A percentile compares a stretch with the other conserved stretches of the same genome.
phyloP scores from a whole-genome alignment of 2,888 invertebrate species.

The Itoplectis maculator region DNA sequence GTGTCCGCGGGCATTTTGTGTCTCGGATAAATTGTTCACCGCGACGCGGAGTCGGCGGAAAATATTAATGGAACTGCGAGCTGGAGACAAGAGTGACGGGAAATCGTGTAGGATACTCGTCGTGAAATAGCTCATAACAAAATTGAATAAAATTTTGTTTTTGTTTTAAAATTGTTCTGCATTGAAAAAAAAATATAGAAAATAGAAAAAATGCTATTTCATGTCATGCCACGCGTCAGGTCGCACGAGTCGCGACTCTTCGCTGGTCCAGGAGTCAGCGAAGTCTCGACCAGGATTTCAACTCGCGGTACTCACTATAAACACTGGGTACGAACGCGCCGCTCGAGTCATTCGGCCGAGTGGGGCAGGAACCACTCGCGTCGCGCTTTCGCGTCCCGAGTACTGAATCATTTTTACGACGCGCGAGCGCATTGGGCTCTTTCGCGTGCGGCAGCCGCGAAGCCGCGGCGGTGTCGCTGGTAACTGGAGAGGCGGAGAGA shows the following conservation, averaged over 20 bases:
- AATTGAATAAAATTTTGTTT: no score
- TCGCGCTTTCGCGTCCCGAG: constrained; percentile 47
- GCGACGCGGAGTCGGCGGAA: not conserved
- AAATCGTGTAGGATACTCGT: not conserved
- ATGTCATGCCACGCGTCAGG: no score
- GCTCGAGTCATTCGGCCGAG: not conserved
- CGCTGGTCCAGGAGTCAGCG: constrained; percentile 43
- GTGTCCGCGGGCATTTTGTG: constrained; percentile 10
- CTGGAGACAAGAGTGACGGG: not conserved
- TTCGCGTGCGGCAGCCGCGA: constrained; percentile 30
- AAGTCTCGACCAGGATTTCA: no score
- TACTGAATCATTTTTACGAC: constrained; percentile 76
- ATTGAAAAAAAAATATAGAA: not conserved
- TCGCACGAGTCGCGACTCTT: constrained; percentile 59
- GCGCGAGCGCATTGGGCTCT: constrained; percentile 55
- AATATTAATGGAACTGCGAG: constrained; percentile 14
- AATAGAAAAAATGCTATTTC: no score
- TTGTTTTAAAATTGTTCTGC: no score
- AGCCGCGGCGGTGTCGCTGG: constrained; percentile 38
- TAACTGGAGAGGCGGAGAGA: constrained; percentile 66
- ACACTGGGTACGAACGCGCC: no score
- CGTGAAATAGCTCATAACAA: no score
- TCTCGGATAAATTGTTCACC: constrained; percentile 45
- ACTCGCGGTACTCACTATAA: not conserved
- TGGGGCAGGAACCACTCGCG: constrained; percentile 30